phyloP scores from a whole-genome alignment of 37 sponge, comb jelly and placozoan genomes.

The Ephydatia muelleri region DNA sequence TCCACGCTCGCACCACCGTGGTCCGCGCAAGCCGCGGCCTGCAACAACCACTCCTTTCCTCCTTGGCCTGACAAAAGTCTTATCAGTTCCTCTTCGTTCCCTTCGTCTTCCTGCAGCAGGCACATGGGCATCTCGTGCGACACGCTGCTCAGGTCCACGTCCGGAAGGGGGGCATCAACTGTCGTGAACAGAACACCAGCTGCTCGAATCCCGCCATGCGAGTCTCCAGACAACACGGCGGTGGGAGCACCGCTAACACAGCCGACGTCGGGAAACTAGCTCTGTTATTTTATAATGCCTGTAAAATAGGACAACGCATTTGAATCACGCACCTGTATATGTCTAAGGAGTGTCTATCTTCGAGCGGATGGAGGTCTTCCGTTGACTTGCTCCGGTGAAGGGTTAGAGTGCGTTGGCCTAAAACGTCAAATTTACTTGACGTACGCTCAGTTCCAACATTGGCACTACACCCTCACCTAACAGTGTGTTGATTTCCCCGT shows the following conservation, averaged over 20 bases:
- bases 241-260: not conserved
- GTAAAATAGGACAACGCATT: not conserved
- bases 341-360: not conserved
- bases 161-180: not conserved
- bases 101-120: constrained; percentile 57
- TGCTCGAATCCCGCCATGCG: not conserved
- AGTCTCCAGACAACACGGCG: not conserved
- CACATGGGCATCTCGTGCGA: constrained; percentile 67
- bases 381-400: constrained; percentile 25
- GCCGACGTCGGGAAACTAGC: not conserved
- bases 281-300: not conserved
- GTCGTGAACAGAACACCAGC: not conserved
- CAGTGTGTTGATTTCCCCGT: not conserved
- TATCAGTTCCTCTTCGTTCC: constrained; percentile 61
- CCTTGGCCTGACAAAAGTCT: constrained; percentile 2
- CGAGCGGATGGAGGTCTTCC: not conserved
- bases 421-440: not conserved
- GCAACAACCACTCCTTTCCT: not conserved
- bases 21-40: not conserved
- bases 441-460: not conserved
- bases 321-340: constrained; percentile 12
- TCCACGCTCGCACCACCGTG: not conserved
- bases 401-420: not conserved
- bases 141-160: constrained; percentile 20
- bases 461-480: constrained; percentile 1